Evolutionary conservation across 2,888 invertebrate species (phyloP), one percentile per base, ranked within the genome.

Genomic region (Diarsia mendica): DNA sequence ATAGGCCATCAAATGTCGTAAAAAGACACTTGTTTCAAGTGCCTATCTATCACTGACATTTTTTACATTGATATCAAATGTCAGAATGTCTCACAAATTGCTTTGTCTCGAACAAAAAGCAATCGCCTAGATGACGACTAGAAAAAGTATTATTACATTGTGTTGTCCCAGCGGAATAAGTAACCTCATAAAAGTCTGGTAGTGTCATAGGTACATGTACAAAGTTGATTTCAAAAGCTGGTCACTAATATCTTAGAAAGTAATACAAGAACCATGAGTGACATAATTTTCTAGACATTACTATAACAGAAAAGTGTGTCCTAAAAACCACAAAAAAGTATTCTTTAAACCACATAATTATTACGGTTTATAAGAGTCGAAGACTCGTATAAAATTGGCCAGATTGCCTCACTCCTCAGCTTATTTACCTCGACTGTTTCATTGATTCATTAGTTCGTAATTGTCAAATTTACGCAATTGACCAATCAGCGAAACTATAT

Each of bases 51-150:
- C 72, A 20, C 18, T 55, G 63, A 72, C 44, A 77, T 48, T 80
- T 72, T 79, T 63, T 49, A 72, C 61, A n/a, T 72, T 48, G 5
- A 53, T 20, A 0, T n/a, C 20, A n/a, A 71, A 39, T 70, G 46
- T 53, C 33, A 5, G 15, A 69, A 70, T 48, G 51, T 48, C 23
- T 18, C 61, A 63, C 72, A 72, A 77, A 64, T 63, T 55, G 48
- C 49, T 63, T 55, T 44, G 20, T 44, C n/a, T 15, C 28, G 13
- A 23, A 72, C n/a, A 80, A 63, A 77, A 77, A 72, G 18, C 80
- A 63, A 77, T 72, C 44, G 13, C 18, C 44, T 55, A 49, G 28
- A 48, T 63, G 63, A 80, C 48, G 13, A 44, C 39, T 63, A 33
- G 53, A 63, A 70, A 72, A 71, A 53, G 13, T 70, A 61, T 61